phyloP scores from a whole-genome alignment of 2,888 invertebrate genomes.

The Drosophila siamana region DNA sequence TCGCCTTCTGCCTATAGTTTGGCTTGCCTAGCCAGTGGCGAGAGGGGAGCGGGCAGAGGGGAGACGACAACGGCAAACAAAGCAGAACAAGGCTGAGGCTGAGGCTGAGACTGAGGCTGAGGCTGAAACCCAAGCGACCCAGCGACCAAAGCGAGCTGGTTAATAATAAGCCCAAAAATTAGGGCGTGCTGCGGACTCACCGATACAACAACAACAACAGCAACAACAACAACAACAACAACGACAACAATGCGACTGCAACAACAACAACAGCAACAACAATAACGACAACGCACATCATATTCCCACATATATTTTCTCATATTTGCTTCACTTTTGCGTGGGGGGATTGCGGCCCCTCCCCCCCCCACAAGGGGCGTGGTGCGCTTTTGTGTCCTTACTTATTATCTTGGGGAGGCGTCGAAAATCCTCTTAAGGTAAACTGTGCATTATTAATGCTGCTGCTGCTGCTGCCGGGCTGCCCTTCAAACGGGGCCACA shows the following conservation, averaged over 20 bases:
- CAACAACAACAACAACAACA: constrained; percentile 14
- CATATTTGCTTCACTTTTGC: constrained; percentile 46
- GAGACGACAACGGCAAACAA: constrained; percentile 10
- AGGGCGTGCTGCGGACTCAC: constrained; percentile 72
- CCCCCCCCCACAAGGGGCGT: constrained; percentile 11
- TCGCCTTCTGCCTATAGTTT: too few species aligned
- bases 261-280: constrained; percentile 3
- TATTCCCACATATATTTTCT: constrained; percentile 61
- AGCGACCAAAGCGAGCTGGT: constrained; percentile 67
- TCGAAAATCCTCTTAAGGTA: constrained; percentile 79
- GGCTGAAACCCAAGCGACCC: constrained; percentile 14
- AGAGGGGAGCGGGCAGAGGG: neutral
- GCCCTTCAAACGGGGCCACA: neutral
- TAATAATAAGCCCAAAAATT: constrained; percentile 79
- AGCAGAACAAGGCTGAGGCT: constrained; percentile 20
- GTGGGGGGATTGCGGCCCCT: constrained; percentile 9
- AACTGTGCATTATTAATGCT: constrained; percentile 78
- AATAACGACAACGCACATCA: constrained; percentile 17
- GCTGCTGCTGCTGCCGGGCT: neutral
- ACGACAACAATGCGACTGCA: neutral
- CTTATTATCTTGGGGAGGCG: constrained; percentile 74
- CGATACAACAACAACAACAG: constrained; percentile 43
- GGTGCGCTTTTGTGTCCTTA: constrained; percentile 57
- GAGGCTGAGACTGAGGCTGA: too few species aligned
- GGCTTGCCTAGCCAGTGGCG: neutral